phyloP scores from a whole-genome alignment of 2,113 vertebrate species.

The Thomomys bottae region DNA sequence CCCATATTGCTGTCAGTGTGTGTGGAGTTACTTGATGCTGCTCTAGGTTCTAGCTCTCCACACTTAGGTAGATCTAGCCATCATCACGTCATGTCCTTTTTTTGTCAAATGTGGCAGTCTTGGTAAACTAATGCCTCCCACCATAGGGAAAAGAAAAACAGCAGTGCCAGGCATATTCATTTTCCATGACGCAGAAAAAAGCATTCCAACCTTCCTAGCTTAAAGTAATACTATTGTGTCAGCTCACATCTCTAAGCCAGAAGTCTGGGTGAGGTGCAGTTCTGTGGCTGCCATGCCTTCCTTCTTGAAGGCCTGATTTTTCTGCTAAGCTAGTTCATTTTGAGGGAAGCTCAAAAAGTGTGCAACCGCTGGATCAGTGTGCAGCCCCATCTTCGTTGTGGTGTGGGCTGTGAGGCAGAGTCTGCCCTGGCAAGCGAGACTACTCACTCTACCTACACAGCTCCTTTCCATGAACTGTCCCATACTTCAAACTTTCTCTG shows the following conservation, averaged over 20 bases:
- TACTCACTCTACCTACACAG: not conserved
- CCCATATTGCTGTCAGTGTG: not conserved
- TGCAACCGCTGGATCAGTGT: no score
- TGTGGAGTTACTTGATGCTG: accelerated
- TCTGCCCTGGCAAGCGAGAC: no score
- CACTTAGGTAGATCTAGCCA: not conserved
- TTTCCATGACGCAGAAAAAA: not conserved
- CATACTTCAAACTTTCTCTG: not conserved
- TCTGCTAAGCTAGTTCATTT: not conserved
- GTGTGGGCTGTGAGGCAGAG: not conserved
- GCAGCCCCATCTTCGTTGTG: not conserved
- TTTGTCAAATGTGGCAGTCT: not conserved
- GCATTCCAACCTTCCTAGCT: not conserved
- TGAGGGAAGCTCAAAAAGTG: not conserved
- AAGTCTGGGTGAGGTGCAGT: not conserved
- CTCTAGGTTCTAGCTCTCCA: not conserved
- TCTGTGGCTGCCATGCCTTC: not conserved
- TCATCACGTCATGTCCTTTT: not conserved
- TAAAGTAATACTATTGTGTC: not conserved
- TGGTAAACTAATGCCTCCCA: not conserved
- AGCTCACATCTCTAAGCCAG: not conserved
- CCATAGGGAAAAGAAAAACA: not conserved
- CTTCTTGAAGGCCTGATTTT: not conserved
- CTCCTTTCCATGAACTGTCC: not conserved
- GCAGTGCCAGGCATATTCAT: not conserved